Percentiles rank a stretch among this genome's conserved stretches.
Evolutionary conservation across 2,113 vertebrate genomes (phyloP).

Genomic region (Channa maculata): DNA sequence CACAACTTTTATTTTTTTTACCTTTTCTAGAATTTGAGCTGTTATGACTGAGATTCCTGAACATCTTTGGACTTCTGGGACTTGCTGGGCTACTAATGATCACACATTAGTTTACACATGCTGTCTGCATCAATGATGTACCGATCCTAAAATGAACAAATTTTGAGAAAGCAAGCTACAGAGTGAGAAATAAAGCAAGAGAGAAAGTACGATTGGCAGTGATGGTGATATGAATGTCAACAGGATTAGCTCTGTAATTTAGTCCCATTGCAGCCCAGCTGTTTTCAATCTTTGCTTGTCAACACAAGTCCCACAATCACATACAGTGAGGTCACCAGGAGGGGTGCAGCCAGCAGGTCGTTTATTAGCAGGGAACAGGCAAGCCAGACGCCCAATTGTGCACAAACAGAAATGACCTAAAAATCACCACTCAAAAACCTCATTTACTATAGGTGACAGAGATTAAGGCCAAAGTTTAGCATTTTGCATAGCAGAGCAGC

Average conservation of each 20-base stretch:
- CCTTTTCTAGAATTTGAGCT: no score
- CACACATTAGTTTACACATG: background rate
- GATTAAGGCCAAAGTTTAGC: slow-evolving; percentile 31
- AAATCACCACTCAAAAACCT: slow-evolving; percentile 16
- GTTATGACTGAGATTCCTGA: no score
- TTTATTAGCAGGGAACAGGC: slow-evolving; percentile 27
- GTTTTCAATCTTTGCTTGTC: slow-evolving; percentile 45
- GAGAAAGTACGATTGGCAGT: slow-evolving; percentile 10
- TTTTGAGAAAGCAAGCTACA: background rate
- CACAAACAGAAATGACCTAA: slow-evolving; percentile 31
- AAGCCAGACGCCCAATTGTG: slow-evolving; percentile 4
- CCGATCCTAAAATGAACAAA: background rate
- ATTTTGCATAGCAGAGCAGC: slow-evolving; percentile 19
- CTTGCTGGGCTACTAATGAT: background rate
- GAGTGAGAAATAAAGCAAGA: background rate
- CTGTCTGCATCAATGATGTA: background rate
- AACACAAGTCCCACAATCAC: slow-evolving; percentile 16
- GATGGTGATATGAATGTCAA: slow-evolving; percentile 17
- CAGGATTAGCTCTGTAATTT: slow-evolving; percentile 47
- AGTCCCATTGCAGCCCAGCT: slow-evolving; percentile 27
- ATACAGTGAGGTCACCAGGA: background rate
- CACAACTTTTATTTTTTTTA: no score
- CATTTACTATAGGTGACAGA: slow-evolving; percentile 9
- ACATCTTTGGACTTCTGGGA: no score
- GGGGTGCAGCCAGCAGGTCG: background rate